Evolutionary conservation across 2,113 vertebrate species (phyloP), one percentile per base, ranked within the genome.

Genomic region (Phyllopteryx taeniolatus): DNA sequence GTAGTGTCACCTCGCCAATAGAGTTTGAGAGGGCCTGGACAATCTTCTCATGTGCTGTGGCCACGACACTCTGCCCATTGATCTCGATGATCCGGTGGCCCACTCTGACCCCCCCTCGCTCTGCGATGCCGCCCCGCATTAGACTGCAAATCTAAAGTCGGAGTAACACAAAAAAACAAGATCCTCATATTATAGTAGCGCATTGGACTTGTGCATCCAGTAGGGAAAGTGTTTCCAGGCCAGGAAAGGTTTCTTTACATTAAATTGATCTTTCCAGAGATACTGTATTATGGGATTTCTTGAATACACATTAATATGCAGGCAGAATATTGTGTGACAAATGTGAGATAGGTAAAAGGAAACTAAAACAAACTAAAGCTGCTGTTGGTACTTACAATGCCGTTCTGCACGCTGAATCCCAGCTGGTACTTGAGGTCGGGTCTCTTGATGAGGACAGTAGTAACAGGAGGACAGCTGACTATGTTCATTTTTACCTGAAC

Each of bases 331-430:
- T 54, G 20, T 1, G 19, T n/a, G 51, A 54, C 10, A 57, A 27
- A 22, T 1, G 0, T 57, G 54, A 8, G 12, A 33, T 5, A 1
- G 22, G 12, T 49, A 27, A 22, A 15, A 11, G 22, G 0, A 11
- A 39, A 8, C 62, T 20, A 35, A 19, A 53, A 53, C 13, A 53
- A 57, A 59, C 2, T n/a, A 43, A 22, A 46, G 17, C 56, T 59
- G 57, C 5, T 8, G 42, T 39, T 46, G 17, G 20, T 69, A 94
- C 97, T 95, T 87, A 99, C 98, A 3, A 99, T 99, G 90, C 98
- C 98, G 0, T 99, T 99, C 92, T 99, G 98, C 71, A 99, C 98
- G 1, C 98, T 99, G 93, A 99, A 99, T 72, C 98, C 98, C 86
- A 99, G 90, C 91, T 99, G 98, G 84, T 99, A 99, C 90, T 99